A percentile compares a stretch with the other conserved stretches of the same genome.
Conservation (phyloP, 1,140 invertebrate genomes). For the Ericerus pela region DNA sequence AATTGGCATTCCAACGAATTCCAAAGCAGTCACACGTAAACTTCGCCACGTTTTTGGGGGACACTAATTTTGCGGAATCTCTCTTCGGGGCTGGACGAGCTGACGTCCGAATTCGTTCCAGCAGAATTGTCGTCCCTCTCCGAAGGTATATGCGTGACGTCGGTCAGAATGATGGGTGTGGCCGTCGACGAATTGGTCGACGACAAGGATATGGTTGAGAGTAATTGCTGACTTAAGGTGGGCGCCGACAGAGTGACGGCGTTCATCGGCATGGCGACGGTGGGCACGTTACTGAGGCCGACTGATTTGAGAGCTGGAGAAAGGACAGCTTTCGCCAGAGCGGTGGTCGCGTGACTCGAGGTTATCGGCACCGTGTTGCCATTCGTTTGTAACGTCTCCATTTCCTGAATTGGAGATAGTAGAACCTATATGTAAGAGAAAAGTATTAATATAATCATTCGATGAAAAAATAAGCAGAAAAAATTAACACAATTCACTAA, state of each 20-base stretch:
- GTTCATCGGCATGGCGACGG: conserved; percentile 28
- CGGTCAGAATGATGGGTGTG: conserved; percentile 24
- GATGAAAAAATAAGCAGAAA: not conserved
- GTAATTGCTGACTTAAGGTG: conserved; percentile 31
- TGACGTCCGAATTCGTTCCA: conserved; percentile 24
- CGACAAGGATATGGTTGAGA: conserved; percentile 32
- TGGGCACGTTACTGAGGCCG: conserved; percentile 38
- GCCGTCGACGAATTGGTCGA: conserved; percentile 26
- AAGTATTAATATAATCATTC: not conserved
- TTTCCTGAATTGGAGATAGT: conserved; percentile 59
- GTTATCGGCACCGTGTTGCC: conserved; percentile 29
- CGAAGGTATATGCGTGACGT: conserved; percentile 28
- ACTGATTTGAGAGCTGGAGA: conserved; percentile 39
- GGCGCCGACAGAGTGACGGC: conserved; percentile 30
- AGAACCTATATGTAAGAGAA: conserved; percentile 41
- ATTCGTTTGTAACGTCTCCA: conserved; percentile 36
- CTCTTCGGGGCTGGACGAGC: conserved; percentile 31
- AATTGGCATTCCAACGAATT: too few species aligned
- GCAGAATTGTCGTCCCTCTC: conserved; percentile 31
- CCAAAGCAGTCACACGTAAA: conserved; percentile 32
- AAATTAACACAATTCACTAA: not conserved
- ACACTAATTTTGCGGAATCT: conserved; percentile 31
- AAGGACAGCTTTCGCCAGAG: conserved; percentile 51
- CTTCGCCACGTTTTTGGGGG: conserved; percentile 34
- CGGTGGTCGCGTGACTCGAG: conserved; percentile 46